Conservation (phyloP, 1,140 invertebrate species). For the Lysiphlebus fabarum region DNA sequence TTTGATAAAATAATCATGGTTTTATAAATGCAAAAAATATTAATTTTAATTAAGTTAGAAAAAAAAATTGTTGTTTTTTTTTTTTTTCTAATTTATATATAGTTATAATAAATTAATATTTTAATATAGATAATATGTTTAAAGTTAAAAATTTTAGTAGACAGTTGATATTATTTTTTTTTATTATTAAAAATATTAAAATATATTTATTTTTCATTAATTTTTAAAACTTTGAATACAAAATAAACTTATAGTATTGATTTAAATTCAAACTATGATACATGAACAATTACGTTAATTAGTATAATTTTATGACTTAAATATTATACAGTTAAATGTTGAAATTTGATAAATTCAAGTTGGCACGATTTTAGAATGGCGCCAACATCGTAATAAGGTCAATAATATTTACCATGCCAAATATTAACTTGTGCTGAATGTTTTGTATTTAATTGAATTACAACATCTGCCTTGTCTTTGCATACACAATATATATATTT, state of each 20-base stretch:
- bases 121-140: no score
- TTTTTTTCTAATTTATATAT: no score
- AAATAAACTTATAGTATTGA: conserved; percentile 12
- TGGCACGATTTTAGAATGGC: conserved; percentile 8
- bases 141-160: no score
- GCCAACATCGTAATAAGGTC: conserved; percentile 10
- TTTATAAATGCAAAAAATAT: no score
- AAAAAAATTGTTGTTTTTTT: no score
- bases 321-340: conserved; percentile 10
- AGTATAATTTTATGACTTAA: conserved; percentile 11
- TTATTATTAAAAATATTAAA: no score
- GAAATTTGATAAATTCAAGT: conserved; percentile 8
- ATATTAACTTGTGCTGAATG: not conserved
- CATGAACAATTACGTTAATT: conserved; percentile 21
- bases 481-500: not conserved
- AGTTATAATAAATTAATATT: no score
- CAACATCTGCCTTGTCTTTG: not conserved
- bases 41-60: not conserved
- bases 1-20: no score
- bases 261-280: conserved; percentile 9
- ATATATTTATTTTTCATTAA: no score
- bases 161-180: no score
- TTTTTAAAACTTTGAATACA: conserved; percentile 10
- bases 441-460: no score
- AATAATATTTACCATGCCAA: not conserved